Evolutionary conservation across 2,113 vertebrate species (phyloP).

Genomic region (Coptodon bakossiorum): DNA sequence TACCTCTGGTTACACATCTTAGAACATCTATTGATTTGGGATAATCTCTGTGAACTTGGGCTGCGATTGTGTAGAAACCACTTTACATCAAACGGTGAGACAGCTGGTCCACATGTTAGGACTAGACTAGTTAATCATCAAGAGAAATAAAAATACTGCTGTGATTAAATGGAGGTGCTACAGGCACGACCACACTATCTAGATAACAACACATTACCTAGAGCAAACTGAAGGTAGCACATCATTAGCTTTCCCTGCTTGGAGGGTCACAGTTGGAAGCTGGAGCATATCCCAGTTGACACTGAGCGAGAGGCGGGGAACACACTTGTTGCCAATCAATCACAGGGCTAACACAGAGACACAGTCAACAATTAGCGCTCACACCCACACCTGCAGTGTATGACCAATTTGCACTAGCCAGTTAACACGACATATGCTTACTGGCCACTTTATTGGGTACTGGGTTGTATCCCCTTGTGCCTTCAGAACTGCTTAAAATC

Average conservation of each 20-base stretch:
- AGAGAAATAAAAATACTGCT: background rate
- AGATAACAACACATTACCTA: background rate
- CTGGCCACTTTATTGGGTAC: background rate
- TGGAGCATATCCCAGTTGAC: background rate
- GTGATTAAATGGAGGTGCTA: background rate
- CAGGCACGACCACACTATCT: background rate
- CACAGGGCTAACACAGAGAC: background rate
- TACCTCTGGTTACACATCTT: constrained; percentile 38
- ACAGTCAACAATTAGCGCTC: background rate
- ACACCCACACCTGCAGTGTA: background rate
- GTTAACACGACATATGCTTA: background rate
- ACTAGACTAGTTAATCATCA: background rate
- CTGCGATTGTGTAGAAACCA: constrained; percentile 6
- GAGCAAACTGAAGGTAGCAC: background rate
- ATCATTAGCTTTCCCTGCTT: background rate
- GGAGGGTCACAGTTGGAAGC: background rate
- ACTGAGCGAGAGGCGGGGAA: background rate
- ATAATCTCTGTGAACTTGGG: constrained; percentile 47
- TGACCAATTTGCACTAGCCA: background rate
- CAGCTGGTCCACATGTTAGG: background rate
- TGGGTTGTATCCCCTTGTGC: background rate
- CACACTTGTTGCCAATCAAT: background rate
- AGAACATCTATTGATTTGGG: constrained; percentile 65
- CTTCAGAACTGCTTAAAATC: background rate
- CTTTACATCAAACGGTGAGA: background rate